phyloP scores from a whole-genome alignment of 2,797 vertebrate species.

The Melanotaenia pygmaea region DNA sequence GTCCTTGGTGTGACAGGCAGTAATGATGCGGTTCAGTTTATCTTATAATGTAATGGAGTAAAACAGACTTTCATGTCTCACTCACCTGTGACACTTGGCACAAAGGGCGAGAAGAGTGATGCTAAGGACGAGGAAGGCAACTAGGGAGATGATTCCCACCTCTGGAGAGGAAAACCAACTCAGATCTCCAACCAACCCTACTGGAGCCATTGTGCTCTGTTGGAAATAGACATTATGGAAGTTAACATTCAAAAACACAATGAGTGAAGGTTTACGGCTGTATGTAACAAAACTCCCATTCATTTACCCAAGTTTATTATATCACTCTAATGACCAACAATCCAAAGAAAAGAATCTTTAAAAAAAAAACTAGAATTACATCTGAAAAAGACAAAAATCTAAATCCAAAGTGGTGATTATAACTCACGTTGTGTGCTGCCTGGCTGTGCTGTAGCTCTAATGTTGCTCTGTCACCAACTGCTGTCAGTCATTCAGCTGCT shows the following conservation, averaged over 20 bases:
- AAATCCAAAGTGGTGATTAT: neutral
- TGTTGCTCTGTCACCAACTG: constrained; percentile 36
- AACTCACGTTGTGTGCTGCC: constrained; percentile 47
- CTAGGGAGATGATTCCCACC: constrained; percentile 64
- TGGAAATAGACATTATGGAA: neutral
- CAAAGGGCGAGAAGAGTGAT: constrained; percentile 72
- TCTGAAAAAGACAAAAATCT: neutral
- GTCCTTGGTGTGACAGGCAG: neutral
- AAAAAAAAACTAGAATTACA: neutral
- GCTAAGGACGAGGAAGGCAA: constrained; percentile 70
- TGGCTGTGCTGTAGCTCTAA: constrained; percentile 21
- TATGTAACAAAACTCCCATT: neutral
- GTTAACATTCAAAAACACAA: neutral
- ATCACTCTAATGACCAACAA: neutral
- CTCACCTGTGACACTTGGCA: constrained; percentile 69
- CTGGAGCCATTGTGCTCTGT: constrained; percentile 73
- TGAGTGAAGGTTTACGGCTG: neutral
- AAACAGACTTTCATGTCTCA: neutral
- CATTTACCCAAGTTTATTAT: neutral
- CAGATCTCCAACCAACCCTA: constrained; percentile 34
- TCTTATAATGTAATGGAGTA: neutral
- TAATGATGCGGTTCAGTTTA: neutral
- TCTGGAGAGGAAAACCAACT: constrained; percentile 62
- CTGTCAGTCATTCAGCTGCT: constrained; percentile 39
- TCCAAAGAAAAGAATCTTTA: neutral